A percentile compares a stretch with the other conserved stretches of the same genome.
Conservation (phyloP, 2,888 invertebrate species). For the Rhorus exstirpatorius region DNA sequence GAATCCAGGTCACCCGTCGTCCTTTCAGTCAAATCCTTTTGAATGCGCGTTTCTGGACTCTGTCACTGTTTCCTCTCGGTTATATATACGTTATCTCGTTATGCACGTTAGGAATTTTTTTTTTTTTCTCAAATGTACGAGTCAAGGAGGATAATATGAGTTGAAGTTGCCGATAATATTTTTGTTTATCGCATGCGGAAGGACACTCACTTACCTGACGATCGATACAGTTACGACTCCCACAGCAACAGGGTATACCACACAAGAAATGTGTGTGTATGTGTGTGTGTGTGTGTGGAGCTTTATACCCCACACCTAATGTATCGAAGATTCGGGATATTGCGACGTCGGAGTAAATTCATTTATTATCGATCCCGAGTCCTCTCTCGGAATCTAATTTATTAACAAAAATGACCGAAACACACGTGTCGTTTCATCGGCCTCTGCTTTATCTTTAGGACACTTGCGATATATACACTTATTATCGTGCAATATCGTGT, state of each 20-base stretch:
- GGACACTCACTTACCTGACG: constrained; percentile 77
- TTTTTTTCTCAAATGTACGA: neutral
- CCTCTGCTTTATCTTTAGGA: neutral
- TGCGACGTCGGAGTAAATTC: constrained; percentile 49
- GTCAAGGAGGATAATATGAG: constrained; percentile 3
- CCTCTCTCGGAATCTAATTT: constrained; percentile 50
- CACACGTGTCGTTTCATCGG: constrained; percentile 1
- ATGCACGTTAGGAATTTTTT: neutral
- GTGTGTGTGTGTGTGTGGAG: constrained; percentile 10
- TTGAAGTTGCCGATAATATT: constrained; percentile 56
- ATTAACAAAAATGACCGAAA: constrained; percentile 35
- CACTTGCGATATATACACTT: neutral
- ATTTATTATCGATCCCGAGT: constrained; percentile 59
- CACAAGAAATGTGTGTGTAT: constrained; percentile 56
- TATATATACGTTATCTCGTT: neutral
- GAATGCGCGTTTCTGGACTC: neutral
- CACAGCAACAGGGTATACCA: constrained; percentile 81
- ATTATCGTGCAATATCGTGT: too few species aligned
- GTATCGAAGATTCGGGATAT: constrained; percentile 65
- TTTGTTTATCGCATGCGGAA: constrained; percentile 64
- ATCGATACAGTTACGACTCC: constrained; percentile 84
- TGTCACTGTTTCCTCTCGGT: neutral
- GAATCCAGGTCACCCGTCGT: constrained; percentile 45
- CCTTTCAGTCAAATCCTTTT: neutral
- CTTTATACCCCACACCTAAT: constrained; percentile 40